Percentiles rank a stretch among this genome's conserved stretches.
Conservation (phyloP, 1,140 invertebrate species). For the Drosophila cardini region DNA sequence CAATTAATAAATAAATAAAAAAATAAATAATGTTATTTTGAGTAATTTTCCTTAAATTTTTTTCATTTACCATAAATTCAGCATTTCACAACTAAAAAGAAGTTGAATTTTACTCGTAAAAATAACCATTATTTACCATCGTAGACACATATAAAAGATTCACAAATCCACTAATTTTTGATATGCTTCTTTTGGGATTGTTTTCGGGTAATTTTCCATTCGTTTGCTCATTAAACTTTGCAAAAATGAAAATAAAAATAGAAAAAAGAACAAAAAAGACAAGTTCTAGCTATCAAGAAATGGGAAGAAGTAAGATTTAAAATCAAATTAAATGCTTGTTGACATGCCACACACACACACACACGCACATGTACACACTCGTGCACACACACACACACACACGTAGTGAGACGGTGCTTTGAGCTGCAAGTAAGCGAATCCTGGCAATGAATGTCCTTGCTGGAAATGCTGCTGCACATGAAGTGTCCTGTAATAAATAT, state of each 20-base stretch:
- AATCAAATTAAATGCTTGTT: slow-evolving; percentile 79
- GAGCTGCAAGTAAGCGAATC: slow-evolving; percentile 29
- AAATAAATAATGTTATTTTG: too few species aligned
- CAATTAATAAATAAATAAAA: too few species aligned
- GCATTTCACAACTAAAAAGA: too few species aligned
- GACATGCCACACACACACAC: slow-evolving; percentile 58
- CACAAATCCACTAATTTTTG: background rate
- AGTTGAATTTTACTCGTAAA: background rate
- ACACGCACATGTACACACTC: background rate
- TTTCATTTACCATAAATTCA: too few species aligned
- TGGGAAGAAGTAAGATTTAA: slow-evolving; percentile 53
- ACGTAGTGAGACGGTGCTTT: background rate
- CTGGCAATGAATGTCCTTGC: slow-evolving; percentile 36
- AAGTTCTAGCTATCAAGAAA: background rate
- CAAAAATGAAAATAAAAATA: background rate
- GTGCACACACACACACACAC: background rate
- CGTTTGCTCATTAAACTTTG: slow-evolving; percentile 20
- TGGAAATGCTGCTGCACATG: slow-evolving; percentile 47
- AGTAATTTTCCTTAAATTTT: too few species aligned
- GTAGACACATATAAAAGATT: too few species aligned
- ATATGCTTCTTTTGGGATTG: background rate
- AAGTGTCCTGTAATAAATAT: slow-evolving; percentile 78
- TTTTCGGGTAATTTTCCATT: background rate
- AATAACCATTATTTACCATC: background rate
- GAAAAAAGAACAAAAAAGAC: background rate